These are phyloP conservation scores for Sorex maritimensis DNA, from an alignment of 2,797 vertebrate species.

Conservation along the genomic window DNA sequence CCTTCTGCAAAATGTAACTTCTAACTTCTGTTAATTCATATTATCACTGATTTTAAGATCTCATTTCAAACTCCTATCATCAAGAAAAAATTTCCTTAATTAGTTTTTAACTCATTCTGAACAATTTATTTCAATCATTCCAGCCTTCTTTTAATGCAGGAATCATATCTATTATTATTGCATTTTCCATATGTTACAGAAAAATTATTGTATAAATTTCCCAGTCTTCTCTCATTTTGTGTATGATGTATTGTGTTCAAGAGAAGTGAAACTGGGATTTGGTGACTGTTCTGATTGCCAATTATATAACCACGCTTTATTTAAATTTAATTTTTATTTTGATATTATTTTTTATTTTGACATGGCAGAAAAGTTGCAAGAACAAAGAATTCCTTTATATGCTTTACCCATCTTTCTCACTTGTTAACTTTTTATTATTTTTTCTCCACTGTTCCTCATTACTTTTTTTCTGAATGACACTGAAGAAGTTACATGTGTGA, in stretches of 20 bases:
- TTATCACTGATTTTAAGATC: slow-evolving; percentile 31
- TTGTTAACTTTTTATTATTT: slow-evolving; percentile 22
- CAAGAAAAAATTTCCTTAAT: background rate
- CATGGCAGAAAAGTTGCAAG: slow-evolving; percentile 39
- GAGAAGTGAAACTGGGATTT: background rate
- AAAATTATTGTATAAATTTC: background rate
- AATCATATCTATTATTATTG: background rate
- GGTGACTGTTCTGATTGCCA: slow-evolving; percentile 30
- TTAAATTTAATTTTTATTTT: slow-evolving; percentile 62
- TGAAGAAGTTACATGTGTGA: background rate
- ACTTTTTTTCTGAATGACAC: background rate
- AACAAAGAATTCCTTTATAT: slow-evolving; percentile 13
- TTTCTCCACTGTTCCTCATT: slow-evolving; percentile 8
- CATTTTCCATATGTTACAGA: background rate
- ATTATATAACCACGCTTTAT: background rate
- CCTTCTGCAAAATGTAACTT: background rate
- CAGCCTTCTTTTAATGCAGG: slow-evolving; percentile 9
- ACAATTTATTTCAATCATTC: background rate
- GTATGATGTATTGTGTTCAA: background rate
- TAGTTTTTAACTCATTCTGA: slow-evolving; percentile 7
- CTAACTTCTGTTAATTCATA: background rate
- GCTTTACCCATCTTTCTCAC: slow-evolving; percentile 33
- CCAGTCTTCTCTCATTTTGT: background rate
- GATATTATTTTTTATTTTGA: slow-evolving; percentile 58
- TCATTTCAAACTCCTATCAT: slow-evolving; percentile 15